These are phyloP conservation scores for Hybognathus amarus DNA, from an alignment of 2,797 vertebrate genomes.

Conservation along the genomic window DNA sequence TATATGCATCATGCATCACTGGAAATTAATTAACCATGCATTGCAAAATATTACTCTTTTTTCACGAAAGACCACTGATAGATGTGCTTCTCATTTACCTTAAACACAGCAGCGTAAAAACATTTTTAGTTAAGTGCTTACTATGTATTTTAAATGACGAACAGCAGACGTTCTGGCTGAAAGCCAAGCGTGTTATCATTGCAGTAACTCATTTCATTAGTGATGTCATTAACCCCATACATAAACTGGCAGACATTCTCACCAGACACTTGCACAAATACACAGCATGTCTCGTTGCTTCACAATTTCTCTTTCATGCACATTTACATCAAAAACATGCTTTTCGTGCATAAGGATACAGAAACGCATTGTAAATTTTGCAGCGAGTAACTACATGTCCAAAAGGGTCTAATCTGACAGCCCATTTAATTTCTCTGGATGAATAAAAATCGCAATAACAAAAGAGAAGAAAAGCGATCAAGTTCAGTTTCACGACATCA, in stretches of 20 bases:
- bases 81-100: conserved; percentile 31
- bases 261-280: conserved; percentile 46
- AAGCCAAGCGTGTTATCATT: conserved; percentile 53
- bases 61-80: background rate
- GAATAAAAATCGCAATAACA: conserved; percentile 19
- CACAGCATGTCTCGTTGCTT: conserved; percentile 21
- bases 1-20: background rate
- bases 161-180: conserved; percentile 51
- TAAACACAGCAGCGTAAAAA: conserved; percentile 28
- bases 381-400: conserved; percentile 15
- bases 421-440: conserved; percentile 9
- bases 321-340: conserved; percentile 30
- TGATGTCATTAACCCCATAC: conserved; percentile 55
- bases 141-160: conserved; percentile 40
- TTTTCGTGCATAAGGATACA: background rate
- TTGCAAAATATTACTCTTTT: background rate
- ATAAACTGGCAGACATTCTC: conserved; percentile 46
- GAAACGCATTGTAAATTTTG: conserved; percentile 16
- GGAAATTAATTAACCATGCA: background rate
- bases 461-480: conserved; percentile 10
- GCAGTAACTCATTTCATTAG: conserved; percentile 55
- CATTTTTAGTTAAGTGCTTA: conserved; percentile 49
- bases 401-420: conserved; percentile 14
- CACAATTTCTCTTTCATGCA: conserved; percentile 17
- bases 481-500: conserved; percentile 22